Base-by-base conservation (phyloP, 2,113 vertebrate genomes). In the Ailuropoda melanoleuca region DNA sequence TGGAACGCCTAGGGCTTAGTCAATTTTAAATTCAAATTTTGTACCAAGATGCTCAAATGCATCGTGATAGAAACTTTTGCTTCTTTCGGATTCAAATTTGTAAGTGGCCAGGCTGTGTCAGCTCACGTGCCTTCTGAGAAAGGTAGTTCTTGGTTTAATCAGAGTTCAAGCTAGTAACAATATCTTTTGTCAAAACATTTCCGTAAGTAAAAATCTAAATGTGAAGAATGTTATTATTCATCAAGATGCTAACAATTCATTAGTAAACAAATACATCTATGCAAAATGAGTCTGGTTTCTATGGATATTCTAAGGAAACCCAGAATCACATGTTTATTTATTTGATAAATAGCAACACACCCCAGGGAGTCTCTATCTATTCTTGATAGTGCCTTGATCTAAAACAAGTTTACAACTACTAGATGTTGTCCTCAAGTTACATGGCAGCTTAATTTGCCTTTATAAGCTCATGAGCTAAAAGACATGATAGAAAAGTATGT, bases 171-270 rank as follows among this genome's bases (percentile, higher is more conserved):
- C 6, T 62, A 95, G 55, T 95, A 37, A 90, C 29, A 60, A 1
- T 56, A 80, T 90, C 31, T 60, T 86, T 92, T 98, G 37, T 60
- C 83, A 90, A 83, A 78, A 60, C 78, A 92, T 68, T 93, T 92
- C 48, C 50, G 2, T 81, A 85, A 81, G 53, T 53, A 96, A 93
- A 97, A 82, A 48, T 87, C 75, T 37, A 92, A 95, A 93, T 86
- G 8, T 48, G 62, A 92, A 94, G 14, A 60, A 85, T 46, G 19
- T 15, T 86, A 60, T 80, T 96, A 60, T 80, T 96, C 72, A 96
- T 82, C 68, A 96, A 96, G 39, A 17, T 72, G 9, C 46, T 93
- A 83, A 64, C 6, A 64, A 70, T 75, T 94, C 46, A 48, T 93
- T 88, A 93, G 58, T 78, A 64, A 96, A 75, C 8, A 90, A 95